Percentiles rank a stretch among this genome's conserved stretches.
Evolutionary conservation across 2,888 invertebrate species (phyloP).

Genomic region (Lingula anatina): DNA sequence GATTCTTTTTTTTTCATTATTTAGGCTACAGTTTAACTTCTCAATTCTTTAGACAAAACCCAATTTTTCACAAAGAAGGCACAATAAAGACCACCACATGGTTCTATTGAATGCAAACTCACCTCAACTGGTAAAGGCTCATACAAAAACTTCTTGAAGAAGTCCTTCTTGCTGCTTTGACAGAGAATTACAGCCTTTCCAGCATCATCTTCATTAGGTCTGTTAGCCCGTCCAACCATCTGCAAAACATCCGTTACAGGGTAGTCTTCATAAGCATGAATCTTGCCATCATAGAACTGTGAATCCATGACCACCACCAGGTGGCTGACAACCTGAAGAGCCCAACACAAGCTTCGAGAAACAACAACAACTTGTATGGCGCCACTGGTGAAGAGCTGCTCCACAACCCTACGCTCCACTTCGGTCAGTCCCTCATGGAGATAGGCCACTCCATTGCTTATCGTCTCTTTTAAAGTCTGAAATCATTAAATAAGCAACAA

Average conservation of each 20-base stretch:
- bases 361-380: slow-evolving; percentile 86
- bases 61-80: too few species aligned
- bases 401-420: slow-evolving; percentile 82
- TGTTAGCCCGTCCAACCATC: slow-evolving; percentile 95
- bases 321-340: slow-evolving; percentile 79
- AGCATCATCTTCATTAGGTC: slow-evolving; percentile 86
- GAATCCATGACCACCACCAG: slow-evolving; percentile 97
- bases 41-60: background rate
- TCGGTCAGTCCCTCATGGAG: slow-evolving; percentile 88
- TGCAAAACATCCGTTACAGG: slow-evolving; percentile 95
- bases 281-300: slow-evolving; percentile 80
- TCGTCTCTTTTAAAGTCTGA: slow-evolving; percentile 82
- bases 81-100: too few species aligned
- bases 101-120: too few species aligned
- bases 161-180: slow-evolving; percentile 95
- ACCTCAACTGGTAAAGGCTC: slow-evolving; percentile 93
- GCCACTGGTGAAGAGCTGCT: slow-evolving; percentile 87
- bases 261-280: slow-evolving; percentile 79
- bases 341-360: slow-evolving; percentile 88
- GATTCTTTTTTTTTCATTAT: background rate
- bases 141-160: slow-evolving; percentile 95
- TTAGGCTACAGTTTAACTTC: background rate
- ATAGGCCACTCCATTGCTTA: slow-evolving; percentile 93
- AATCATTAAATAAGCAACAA: slow-evolving; percentile 8
- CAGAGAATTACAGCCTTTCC: slow-evolving; percentile 94